These are phyloP conservation scores for Sakesphorus luctuosus DNA, from an alignment of 2,113 vertebrate genomes.

Conservation along the genomic window DNA sequence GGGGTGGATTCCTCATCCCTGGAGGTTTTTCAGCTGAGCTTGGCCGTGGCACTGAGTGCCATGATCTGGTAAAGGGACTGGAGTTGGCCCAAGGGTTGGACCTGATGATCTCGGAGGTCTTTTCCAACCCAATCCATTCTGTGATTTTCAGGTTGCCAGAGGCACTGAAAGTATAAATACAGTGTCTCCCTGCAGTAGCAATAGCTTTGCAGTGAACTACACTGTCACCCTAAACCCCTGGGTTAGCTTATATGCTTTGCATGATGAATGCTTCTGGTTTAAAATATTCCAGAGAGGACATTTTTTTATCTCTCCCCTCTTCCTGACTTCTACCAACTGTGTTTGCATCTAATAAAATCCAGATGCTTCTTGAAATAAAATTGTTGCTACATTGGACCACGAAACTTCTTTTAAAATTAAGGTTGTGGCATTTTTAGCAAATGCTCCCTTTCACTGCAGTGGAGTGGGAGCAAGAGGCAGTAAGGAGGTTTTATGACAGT, in stretches of 20 bases:
- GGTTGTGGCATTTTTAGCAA: conserved; percentile 4
- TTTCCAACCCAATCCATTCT: too few relatives aligned
- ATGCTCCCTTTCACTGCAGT: neutral
- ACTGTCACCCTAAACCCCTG: neutral
- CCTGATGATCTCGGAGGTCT: too few relatives aligned
- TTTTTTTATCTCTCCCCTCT: conserved; percentile 13
- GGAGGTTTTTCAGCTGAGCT: too few relatives aligned
- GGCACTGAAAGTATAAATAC: neutral
- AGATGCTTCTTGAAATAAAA: conserved; percentile 37
- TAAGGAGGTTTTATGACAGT: neutral
- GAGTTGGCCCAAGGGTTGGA: too few relatives aligned
- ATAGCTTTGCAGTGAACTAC: conserved; percentile 34
- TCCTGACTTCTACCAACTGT: neutral
- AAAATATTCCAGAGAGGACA: conserved; percentile 49
- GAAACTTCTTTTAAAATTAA: neutral
- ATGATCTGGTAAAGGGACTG: too few relatives aligned
- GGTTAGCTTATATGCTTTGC: neutral
- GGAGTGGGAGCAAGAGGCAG: neutral
- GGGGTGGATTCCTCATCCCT: too few relatives aligned
- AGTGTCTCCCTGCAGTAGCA: conserved; percentile 26
- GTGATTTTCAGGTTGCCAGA: neutral
- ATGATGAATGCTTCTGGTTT: conserved; percentile 34
- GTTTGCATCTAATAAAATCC: conserved; percentile 45
- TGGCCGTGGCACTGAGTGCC: too few relatives aligned
- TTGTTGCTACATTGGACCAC: neutral